These are phyloP conservation scores for Mungos mungo DNA, from an alignment of 2,113 vertebrate genomes.

Conservation along the genomic window DNA sequence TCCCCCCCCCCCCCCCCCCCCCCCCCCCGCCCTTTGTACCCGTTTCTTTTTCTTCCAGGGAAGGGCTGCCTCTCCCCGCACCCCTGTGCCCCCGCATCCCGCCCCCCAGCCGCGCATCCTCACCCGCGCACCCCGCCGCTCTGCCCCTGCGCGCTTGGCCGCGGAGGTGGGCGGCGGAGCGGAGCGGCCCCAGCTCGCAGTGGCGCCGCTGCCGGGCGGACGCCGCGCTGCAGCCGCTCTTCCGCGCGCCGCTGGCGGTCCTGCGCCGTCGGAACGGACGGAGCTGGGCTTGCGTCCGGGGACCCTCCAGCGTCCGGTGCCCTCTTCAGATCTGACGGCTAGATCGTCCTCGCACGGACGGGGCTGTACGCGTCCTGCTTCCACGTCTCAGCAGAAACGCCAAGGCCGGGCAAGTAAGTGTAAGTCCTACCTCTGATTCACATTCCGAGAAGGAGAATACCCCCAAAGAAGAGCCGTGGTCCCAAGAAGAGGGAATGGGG, in stretches of 20 bases:
- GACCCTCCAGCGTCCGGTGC: background rate
- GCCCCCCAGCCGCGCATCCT: background rate
- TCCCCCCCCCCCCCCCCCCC: background rate
- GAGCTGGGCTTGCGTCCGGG: background rate
- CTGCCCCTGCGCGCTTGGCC: rapidly evolving
- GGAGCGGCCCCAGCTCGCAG: rapidly evolving
- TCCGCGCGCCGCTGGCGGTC: background rate
- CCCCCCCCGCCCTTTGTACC: background rate
- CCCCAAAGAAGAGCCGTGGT: background rate
- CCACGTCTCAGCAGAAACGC: background rate
- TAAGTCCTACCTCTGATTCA: background rate
- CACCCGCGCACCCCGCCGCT: background rate
- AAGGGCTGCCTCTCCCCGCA: background rate
- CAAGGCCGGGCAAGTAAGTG: background rate
- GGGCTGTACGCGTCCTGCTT: background rate
- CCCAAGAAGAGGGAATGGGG: background rate
- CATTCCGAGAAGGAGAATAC: background rate
- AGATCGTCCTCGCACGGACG: background rate
- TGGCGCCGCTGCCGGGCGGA: rapidly evolving
- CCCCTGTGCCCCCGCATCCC: background rate
- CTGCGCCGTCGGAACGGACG: rapidly evolving
- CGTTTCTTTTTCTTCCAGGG: background rate
- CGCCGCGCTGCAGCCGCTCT: background rate
- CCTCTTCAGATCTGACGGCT: background rate
- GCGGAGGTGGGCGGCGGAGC: background rate